Evolutionary conservation across 2,113 vertebrate species (phyloP), one percentile per base, ranked within the genome.

Genomic region (Rhegmatorhina hoffmannsi): DNA sequence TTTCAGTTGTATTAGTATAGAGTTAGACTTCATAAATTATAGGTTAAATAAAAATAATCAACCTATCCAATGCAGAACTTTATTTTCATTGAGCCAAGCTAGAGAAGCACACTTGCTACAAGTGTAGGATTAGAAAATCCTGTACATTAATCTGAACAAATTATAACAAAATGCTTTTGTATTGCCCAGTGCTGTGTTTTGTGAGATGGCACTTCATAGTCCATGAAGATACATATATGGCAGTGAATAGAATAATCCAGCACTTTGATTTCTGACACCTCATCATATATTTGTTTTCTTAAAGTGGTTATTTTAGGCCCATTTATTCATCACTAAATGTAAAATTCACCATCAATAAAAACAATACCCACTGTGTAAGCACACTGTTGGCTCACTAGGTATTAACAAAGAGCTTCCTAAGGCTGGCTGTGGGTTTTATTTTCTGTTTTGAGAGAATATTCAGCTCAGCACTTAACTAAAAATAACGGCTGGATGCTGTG

Each of bases 381-480:
- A 62, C 62, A 49, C 36, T 84, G 31, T 73, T 47, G 53, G 55
- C 68, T 84, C 87, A 78, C 69, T 76, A 92, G 50, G n/a, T 84
- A 38, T 82, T 93, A 96, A 84, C 62, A 58, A 96, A 72, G 88
- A 33, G 17, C 68, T 68, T 93, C 63, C 66, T 74, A 94, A 43
- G 84, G 28, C 34, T 93, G 44, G 10, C 13, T 67, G 40, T 49
- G 26, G 26, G 58, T 9, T 96, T 84, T 91, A 80, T 92, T 89
- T 92, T 89, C 47, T 87, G 85, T 38, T 97, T 94, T 56, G 67
- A 82, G 55, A 62, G 49, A 92, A 76, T 85, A 87, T 93, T 95
- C 83, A 94, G 67, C 69, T 95, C 47, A 77, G 80, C 95, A 94
- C 66, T 93, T 90, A 84, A 94, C 90, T 96, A 91, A 96, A 97